These are phyloP conservation scores for Phalacrocorax aristotelis DNA, from an alignment of 2,113 vertebrate species.

Conservation along the genomic window DNA sequence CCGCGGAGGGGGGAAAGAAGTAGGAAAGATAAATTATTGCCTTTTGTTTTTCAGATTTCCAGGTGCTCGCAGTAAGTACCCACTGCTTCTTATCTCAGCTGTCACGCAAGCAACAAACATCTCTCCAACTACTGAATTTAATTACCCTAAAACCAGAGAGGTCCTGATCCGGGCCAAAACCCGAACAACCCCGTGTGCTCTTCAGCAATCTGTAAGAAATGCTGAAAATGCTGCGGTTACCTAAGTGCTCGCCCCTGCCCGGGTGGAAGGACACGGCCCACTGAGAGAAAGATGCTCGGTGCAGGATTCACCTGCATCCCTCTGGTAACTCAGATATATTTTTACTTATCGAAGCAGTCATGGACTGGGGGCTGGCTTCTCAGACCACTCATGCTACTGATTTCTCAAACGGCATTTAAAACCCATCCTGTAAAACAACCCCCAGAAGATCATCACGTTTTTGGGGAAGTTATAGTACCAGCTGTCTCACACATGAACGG, in stretches of 20 bases:
- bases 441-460: neutral
- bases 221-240: neutral
- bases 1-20: neutral
- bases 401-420: neutral
- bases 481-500: neutral
- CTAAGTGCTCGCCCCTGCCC: neutral
- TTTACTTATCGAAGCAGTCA: accelerated
- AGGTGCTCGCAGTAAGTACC: neutral
- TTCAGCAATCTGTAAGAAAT: neutral
- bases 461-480: neutral
- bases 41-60: neutral
- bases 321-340: neutral
- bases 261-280: neutral
- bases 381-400: accelerated
- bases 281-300: accelerated
- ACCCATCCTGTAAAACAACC: neutral
- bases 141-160: neutral
- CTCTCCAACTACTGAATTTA: neutral
- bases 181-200: accelerated
- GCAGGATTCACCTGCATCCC: neutral
- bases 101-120: neutral
- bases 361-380: neutral
- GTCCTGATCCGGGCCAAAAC: neutral
- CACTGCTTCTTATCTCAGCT: neutral
- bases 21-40: constrained; percentile 51